Evolutionary conservation across 2,797 vertebrate genomes (phyloP), one percentile per base, ranked within the genome.

Genomic region (Hyperoplus immaculatus): DNA sequence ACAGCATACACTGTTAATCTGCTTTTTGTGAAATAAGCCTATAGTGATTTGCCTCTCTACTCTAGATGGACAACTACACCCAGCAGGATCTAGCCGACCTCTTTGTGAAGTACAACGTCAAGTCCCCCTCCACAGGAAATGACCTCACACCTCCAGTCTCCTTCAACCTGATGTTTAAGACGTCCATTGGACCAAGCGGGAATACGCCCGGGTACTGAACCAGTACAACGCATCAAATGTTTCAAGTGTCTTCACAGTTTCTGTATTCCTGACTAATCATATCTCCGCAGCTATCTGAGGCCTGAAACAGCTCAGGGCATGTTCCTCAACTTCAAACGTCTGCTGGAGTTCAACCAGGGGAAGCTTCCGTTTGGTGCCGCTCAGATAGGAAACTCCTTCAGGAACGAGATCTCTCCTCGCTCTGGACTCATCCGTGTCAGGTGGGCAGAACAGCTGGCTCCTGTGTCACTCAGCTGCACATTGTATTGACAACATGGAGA

Each of bases 121-220:
- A 97, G 83, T 99, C 98, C 1, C 98, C 98, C 14, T 91, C 93
- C 78, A 98, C 98, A 78, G 97, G 97, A 91, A 99, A 99, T 78
- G 97, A 99, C 81, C 95, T 99, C 49, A 95, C 96, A 0, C 88
- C 97, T 77, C 98, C 98, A 0, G 96, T 98, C 73, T 95, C 97
- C 72, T 99, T 99, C 94, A 99, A 99, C 89, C 94, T 99, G 85
- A 99, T 99, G 98, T 99, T 99, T 92, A 95, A 97, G 95, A 99
- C 98, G 50, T 98, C 97, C 91, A 99, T 99, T 43, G 98, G 98
- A 14, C 98, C 98, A 7, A 97, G 97, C 75, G 98, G 98, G 65
- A 99, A 98, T 88, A 98, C 97, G 96, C 90, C 96, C 68, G 98
- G 98, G 98, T 99, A 93, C 65, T 10, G 51, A 71, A 29, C 36